phyloP scores from a whole-genome alignment of 2,797 vertebrate genomes.

The Rallus crepitans region DNA sequence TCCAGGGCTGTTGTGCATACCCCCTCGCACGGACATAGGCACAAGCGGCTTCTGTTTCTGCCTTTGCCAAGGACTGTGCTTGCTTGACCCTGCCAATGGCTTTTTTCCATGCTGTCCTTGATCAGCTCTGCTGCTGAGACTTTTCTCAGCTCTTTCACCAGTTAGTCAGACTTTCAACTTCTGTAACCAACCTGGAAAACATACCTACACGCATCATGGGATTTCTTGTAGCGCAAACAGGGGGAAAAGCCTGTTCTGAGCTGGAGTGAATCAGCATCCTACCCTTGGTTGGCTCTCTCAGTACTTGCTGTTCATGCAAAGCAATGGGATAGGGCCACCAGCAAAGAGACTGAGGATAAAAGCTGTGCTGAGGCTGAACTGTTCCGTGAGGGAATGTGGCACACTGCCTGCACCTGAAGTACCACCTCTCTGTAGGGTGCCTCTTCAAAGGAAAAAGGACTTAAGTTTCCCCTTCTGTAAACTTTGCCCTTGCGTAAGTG shows the following conservation, averaged over 20 bases:
- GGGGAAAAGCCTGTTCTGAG: background rate
- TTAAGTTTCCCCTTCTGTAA: background rate
- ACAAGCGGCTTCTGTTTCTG: background rate
- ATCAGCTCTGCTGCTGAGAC: background rate
- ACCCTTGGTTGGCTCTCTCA: background rate
- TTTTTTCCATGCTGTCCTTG: background rate
- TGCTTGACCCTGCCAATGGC: background rate
- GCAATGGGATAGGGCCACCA: background rate
- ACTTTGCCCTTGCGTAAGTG: background rate
- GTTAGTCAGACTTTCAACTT: background rate
- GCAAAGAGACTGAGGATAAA: background rate
- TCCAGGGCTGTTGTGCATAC: background rate
- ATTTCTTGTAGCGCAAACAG: background rate
- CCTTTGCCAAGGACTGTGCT: background rate
- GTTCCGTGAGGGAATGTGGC: accelerated
- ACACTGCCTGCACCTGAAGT: background rate
- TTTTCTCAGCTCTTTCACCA: background rate
- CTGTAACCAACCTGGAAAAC: background rate
- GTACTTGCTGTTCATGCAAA: background rate
- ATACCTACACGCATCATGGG: accelerated
- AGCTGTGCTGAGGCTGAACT: background rate
- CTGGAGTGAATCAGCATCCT: background rate
- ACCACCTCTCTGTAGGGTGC: background rate
- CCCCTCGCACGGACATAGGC: too few species aligned
- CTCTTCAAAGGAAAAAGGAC: background rate